A percentile compares a stretch with the other conserved stretches of the same genome.
phyloP scores from a whole-genome alignment of 2,888 invertebrate genomes.

The Ctenicera cuprea region DNA sequence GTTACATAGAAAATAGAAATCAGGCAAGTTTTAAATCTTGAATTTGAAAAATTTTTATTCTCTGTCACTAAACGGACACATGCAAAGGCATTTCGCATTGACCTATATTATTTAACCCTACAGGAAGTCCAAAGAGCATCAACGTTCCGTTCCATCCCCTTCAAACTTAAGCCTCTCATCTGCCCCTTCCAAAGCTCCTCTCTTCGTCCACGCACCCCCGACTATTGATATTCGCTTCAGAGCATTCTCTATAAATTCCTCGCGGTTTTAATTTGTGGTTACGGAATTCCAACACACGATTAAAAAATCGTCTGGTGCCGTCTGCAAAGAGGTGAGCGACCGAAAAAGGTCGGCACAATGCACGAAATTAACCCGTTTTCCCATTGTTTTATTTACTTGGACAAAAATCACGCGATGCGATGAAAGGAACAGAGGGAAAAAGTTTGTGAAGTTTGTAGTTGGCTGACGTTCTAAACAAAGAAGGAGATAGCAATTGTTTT shows the following conservation, averaged over 20 bases:
- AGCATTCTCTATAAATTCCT: conserved; percentile 50
- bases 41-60: too few relatives aligned
- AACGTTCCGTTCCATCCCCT: conserved; percentile 48
- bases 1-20: too few relatives aligned
- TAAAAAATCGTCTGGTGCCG: conserved; percentile 42
- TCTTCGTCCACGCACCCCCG: conserved; percentile 39
- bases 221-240: conserved; percentile 48
- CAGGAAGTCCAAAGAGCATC: conserved; percentile 38
- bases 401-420: background rate
- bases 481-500: too few relatives aligned
- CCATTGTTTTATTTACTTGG: conserved; percentile 5
- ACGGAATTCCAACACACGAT: conserved; percentile 46
- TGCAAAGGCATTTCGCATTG: conserved; percentile 37
- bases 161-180: conserved; percentile 50
- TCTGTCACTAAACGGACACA: too few relatives aligned
- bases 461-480: background rate
- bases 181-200: conserved; percentile 30
- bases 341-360: background rate
- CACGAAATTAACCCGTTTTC: conserved; percentile 19
- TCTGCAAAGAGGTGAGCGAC: conserved; percentile 13
- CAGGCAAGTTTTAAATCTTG: too few relatives aligned
- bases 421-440: background rate
- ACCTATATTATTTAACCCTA: conserved; percentile 45
- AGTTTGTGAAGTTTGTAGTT: background rate
- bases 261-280: conserved; percentile 50